A percentile compares a stretch with the other conserved stretches of the same genome.
Conservation (phyloP, 2,888 invertebrate species). For the Anticlea derivata region DNA sequence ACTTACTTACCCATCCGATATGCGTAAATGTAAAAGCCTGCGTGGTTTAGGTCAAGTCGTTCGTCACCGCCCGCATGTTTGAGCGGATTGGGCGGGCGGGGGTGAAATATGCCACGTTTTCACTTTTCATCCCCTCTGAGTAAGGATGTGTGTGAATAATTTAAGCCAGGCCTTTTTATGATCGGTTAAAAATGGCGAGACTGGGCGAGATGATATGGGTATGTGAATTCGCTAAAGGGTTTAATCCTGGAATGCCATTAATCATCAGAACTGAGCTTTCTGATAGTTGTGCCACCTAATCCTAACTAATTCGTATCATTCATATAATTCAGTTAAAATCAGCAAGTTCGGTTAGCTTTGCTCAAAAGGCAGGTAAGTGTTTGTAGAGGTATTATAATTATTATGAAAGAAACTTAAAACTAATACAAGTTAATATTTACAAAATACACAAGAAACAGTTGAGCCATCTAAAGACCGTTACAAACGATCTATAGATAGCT, state of each 20-base stretch:
- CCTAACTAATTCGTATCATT: neutral
- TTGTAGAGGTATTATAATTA: too few species aligned
- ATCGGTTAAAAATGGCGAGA: conserved; percentile 51
- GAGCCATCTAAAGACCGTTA: too few species aligned
- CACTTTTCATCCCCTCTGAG: conserved; percentile 57
- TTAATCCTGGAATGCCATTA: conserved; percentile 8
- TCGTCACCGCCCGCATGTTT: conserved; percentile 43
- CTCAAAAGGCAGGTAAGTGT: too few species aligned
- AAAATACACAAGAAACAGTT: too few species aligned
- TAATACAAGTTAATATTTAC: too few species aligned
- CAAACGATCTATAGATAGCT: too few species aligned
- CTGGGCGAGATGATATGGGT: conserved; percentile 16
- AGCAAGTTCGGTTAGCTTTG: too few species aligned
- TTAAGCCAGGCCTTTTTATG: conserved; percentile 53
- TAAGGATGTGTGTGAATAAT: conserved; percentile 62
- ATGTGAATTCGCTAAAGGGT: conserved; percentile 8
- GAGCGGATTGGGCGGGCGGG: conserved; percentile 16
- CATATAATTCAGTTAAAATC: too few species aligned
- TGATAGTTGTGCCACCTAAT: neutral
- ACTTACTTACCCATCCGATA: too few species aligned
- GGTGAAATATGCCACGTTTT: conserved; percentile 55
- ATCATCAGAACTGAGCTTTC: neutral
- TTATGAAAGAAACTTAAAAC: too few species aligned
- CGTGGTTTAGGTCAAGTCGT: conserved; percentile 48
- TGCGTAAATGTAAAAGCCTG: too few species aligned